These are phyloP conservation scores for Micromys minutus DNA, from an alignment of 2,113 vertebrate genomes.

Conservation along the genomic window DNA sequence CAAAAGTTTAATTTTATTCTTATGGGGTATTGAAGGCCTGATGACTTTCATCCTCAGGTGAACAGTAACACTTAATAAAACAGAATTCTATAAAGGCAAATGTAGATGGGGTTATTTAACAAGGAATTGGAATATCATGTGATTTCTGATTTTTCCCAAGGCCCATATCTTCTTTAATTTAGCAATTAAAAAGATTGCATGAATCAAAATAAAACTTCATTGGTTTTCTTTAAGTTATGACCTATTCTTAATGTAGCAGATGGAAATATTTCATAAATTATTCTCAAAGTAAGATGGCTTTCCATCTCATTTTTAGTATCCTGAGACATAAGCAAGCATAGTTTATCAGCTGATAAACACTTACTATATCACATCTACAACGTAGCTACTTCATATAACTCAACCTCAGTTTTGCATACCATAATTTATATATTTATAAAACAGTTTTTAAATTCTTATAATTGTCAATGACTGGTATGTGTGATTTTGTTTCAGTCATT, in stretches of 20 bases:
- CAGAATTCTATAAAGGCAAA: not conserved
- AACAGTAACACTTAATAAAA: not conserved
- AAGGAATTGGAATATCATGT: not conserved
- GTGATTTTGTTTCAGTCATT: not conserved
- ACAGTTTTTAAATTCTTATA: not conserved
- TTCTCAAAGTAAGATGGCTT: not conserved
- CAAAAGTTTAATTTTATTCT: not conserved
- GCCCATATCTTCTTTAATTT: not conserved
- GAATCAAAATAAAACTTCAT: not conserved
- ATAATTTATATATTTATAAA: constrained; percentile 50
- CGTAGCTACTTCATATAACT: not conserved
- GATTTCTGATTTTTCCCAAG: not conserved
- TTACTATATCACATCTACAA: not conserved
- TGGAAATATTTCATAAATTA: not conserved
- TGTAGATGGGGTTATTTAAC: not conserved
- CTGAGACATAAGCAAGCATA: not conserved
- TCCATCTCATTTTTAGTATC: constrained; percentile 2
- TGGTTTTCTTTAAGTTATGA: not conserved
- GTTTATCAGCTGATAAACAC: not conserved
- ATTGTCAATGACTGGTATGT: not conserved
- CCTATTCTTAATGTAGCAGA: not conserved
- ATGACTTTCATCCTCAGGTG: not conserved
- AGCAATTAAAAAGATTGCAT: not conserved
- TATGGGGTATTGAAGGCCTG: not conserved
- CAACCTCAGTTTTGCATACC: not conserved